Conservation (phyloP, 2,113 vertebrate genomes). For the Diphyllodes magnificus region DNA sequence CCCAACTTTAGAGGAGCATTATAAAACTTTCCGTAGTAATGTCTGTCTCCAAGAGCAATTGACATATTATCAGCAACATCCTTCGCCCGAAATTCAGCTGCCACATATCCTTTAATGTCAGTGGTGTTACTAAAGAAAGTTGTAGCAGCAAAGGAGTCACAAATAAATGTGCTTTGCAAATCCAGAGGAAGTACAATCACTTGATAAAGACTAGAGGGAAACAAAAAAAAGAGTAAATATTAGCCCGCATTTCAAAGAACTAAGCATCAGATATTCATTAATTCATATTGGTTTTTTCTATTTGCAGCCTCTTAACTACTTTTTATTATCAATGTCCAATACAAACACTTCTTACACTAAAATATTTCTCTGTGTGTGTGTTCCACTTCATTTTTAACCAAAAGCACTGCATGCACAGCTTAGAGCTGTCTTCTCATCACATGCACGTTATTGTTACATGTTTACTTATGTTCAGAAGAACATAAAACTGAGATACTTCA, state of each 20-base stretch:
- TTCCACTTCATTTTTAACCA: not conserved
- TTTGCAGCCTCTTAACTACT: not conserved
- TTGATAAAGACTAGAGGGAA: constrained; percentile 85
- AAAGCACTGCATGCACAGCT: not conserved
- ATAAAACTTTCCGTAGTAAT: constrained; percentile 81
- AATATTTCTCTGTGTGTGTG: not conserved
- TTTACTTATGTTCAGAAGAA: not conserved
- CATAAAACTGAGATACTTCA: not conserved
- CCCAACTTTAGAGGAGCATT: constrained; percentile 86
- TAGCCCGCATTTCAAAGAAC: not conserved
- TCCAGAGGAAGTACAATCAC: constrained; percentile 84
- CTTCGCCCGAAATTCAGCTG: constrained; percentile 78
- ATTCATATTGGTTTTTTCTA: not conserved
- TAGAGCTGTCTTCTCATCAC: not conserved
- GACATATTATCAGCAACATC: constrained; percentile 71
- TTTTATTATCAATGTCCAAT: not conserved
- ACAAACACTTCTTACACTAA: accelerated
- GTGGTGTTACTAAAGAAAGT: constrained; percentile 65
- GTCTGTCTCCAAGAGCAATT: constrained; percentile 84
- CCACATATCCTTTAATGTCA: constrained; percentile 70
- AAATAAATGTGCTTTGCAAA: constrained; percentile 77
- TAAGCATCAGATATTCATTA: not conserved
- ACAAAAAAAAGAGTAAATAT: constrained; percentile 27
- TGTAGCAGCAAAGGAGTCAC: constrained; percentile 68
- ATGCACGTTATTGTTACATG: not conserved